phyloP scores from a whole-genome alignment of 1,140 invertebrate genomes.

The Ostrea denselamellosa region DNA sequence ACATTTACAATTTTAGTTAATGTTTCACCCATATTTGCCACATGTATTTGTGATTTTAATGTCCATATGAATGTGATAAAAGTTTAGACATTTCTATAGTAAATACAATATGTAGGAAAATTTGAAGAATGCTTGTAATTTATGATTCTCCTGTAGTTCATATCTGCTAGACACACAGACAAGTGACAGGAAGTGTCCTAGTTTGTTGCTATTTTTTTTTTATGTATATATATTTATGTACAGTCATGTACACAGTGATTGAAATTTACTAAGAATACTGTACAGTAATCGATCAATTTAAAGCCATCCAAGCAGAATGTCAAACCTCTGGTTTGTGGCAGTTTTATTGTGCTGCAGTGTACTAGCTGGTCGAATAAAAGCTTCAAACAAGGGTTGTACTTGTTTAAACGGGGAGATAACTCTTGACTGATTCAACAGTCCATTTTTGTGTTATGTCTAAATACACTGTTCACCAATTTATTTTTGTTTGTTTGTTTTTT shows the following conservation, averaged over 20 bases:
- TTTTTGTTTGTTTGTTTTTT: too few species aligned
- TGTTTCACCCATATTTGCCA: background rate
- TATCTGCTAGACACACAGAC: too few species aligned
- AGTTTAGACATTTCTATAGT: background rate
- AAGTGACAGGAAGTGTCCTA: too few species aligned
- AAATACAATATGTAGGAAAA: background rate
- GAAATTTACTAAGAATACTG: too few species aligned
- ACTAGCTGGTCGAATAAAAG: background rate
- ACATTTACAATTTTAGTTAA: background rate
- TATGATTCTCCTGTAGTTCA: background rate
- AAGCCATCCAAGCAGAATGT: conserved; percentile 5
- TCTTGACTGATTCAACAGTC: conserved; percentile 32
- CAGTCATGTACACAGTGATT: too few species aligned
- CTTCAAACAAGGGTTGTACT: conserved; percentile 2
- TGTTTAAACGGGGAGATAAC: conserved; percentile 17
- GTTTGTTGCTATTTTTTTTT: too few species aligned
- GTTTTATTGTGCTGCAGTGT: background rate
- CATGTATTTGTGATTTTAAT: background rate
- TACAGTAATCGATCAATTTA: background rate
- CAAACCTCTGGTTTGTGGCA: background rate
- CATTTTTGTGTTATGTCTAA: conserved; percentile 36
- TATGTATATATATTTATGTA: too few species aligned
- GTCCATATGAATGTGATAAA: conserved; percentile 21
- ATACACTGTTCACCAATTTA: conserved; percentile 34
- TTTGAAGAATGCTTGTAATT: background rate